These are phyloP conservation scores for Rallus limicola DNA, from an alignment of 2,113 vertebrate genomes.

Conservation along the genomic window DNA sequence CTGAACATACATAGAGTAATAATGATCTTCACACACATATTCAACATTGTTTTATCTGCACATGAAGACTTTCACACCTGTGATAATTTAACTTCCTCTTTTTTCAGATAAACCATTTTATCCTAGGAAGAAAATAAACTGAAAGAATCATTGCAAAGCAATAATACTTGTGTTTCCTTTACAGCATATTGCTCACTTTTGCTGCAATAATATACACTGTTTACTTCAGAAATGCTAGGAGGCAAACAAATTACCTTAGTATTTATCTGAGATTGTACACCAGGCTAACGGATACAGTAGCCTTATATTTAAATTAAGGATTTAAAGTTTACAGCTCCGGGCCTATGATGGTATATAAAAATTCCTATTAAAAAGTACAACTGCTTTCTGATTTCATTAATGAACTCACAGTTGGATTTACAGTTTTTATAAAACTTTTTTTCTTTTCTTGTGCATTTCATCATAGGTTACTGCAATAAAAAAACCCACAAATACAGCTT, in stretches of 20 bases:
- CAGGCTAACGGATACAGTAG: not conserved
- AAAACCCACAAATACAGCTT: not conserved
- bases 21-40: accelerated
- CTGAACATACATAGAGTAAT: not conserved
- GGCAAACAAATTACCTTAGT: slow-evolving; percentile 4
- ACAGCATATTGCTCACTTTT: not conserved
- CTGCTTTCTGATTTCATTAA: slow-evolving; percentile 45
- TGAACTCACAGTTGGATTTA: slow-evolving; percentile 36
- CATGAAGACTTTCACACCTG: not conserved
- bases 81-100: not conserved
- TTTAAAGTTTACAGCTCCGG: not conserved
- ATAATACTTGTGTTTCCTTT: not conserved
- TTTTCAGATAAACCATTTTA: not conserved
- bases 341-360: not conserved
- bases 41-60: not conserved
- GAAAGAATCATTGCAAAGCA: not conserved
- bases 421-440: slow-evolving; percentile 4
- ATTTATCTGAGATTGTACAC: not conserved
- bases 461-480: not conserved
- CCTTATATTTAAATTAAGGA: not conserved
- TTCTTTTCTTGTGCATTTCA: slow-evolving; percentile 52
- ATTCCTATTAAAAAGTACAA: not conserved
- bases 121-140: not conserved
- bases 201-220: not conserved
- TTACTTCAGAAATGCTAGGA: not conserved